Evolutionary conservation across 2,888 invertebrate species (phyloP).

Genomic region (Cartodere bifasciata): DNA sequence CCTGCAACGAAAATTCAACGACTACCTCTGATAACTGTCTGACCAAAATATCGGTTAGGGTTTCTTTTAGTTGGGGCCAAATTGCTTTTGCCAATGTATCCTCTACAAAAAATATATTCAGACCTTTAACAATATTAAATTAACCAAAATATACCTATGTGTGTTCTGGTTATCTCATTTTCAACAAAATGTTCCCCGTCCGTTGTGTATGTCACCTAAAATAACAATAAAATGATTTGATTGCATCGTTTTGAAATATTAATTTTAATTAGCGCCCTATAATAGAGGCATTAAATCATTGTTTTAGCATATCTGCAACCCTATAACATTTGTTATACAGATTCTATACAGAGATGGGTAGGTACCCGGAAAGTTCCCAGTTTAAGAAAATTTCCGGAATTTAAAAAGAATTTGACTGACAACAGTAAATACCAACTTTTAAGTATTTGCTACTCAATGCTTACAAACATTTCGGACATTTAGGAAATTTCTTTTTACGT

Average conservation of each 20-base stretch:
- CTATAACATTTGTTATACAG: too few species aligned
- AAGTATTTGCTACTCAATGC: too few species aligned
- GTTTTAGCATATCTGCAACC: too few species aligned
- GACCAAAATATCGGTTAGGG: constrained; percentile 23
- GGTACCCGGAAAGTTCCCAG: too few species aligned
- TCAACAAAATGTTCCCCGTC: constrained; percentile 22
- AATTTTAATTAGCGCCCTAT: too few species aligned
- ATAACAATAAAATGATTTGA: constrained; percentile 6
- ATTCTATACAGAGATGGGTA: too few species aligned
- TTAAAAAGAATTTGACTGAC: too few species aligned
- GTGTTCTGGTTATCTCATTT: constrained; percentile 22
- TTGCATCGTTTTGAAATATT: background rate
- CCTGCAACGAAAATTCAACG: constrained; percentile 30
- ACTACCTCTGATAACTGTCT: constrained; percentile 27
- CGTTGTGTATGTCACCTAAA: constrained; percentile 25
- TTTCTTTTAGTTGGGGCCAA: constrained; percentile 26
- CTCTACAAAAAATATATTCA: constrained; percentile 18
- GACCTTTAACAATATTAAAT: background rate
- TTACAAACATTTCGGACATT: too few species aligned
- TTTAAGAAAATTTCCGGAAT: too few species aligned
- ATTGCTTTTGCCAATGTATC: constrained; percentile 23
- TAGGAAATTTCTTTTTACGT: too few species aligned
- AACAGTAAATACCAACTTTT: too few species aligned
- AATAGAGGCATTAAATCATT: too few species aligned
- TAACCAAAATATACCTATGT: constrained; percentile 20